Conservation (phyloP, 2,888 invertebrate genomes). For the Cloeon dipterum region DNA sequence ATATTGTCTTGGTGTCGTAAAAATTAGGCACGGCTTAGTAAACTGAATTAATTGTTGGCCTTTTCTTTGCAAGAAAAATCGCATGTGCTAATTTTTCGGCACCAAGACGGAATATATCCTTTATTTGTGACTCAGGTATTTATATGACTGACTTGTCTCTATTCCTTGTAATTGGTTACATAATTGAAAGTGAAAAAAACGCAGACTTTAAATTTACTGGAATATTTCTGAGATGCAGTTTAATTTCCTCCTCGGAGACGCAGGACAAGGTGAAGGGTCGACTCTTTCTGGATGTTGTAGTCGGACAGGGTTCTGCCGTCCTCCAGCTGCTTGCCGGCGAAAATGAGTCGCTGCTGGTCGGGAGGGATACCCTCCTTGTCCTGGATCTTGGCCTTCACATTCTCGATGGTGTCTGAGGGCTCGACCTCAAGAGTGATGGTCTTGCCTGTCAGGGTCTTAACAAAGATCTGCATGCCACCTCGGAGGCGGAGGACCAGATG, state of each 20-base stretch:
- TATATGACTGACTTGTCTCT: too few relatives aligned
- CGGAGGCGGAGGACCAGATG: constrained; percentile 30
- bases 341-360: constrained; percentile 12
- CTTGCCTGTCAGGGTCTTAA: constrained; percentile 31
- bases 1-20: too few relatives aligned
- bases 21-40: too few relatives aligned
- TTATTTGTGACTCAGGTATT: too few relatives aligned
- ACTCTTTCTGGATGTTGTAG: constrained; percentile 31
- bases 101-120: too few relatives aligned
- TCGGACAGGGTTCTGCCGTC: constrained; percentile 30
- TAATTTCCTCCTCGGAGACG: constrained; percentile 38
- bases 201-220: too few relatives aligned
- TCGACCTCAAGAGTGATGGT: constrained; percentile 32
- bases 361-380: constrained; percentile 14
- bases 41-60: too few relatives aligned
- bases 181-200: too few relatives aligned
- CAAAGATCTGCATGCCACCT: constrained; percentile 42
- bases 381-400: constrained; percentile 30
- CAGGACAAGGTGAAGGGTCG: constrained; percentile 29
- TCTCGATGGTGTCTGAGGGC: constrained; percentile 33
- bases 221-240: constrained; percentile 34
- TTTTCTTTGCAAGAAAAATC: too few relatives aligned
- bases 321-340: constrained; percentile 32
- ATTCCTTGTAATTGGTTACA: too few relatives aligned
- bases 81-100: too few relatives aligned